A percentile compares a stretch with the other conserved stretches of the same genome.
phyloP scores from a whole-genome alignment of 2,797 vertebrate genomes.

The Natrix natrix region DNA sequence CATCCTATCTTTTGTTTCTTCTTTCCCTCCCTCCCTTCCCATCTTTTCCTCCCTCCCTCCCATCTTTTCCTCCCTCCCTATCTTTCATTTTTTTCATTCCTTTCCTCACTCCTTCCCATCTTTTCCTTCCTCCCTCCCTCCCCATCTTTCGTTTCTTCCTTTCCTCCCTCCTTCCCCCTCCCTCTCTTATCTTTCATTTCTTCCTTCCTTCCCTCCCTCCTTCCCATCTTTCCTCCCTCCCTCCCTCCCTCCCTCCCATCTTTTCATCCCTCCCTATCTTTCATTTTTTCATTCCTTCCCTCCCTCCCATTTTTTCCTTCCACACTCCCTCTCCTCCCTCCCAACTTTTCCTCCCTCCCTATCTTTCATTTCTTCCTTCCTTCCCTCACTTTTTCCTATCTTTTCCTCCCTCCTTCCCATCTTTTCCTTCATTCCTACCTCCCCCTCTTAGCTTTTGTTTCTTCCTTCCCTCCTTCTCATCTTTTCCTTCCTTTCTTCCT shows the following conservation, averaged over 20 bases:
- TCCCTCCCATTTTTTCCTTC: background rate
- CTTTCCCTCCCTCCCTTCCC: rapidly evolving
- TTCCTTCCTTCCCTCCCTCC: background rate
- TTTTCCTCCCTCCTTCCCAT: too few relatives aligned
- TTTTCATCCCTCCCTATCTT: too few relatives aligned
- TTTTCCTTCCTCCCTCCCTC: too few relatives aligned
- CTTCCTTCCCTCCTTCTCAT: background rate
- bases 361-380: background rate
- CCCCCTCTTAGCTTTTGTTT: too few relatives aligned
- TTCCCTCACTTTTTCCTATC: background rate
- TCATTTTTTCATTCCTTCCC: background rate
- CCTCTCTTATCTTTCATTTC: background rate
- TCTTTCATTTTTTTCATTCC: background rate
- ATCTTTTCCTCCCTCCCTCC: background rate
- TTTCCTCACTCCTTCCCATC: background rate
- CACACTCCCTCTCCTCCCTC: background rate
- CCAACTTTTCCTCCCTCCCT: background rate
- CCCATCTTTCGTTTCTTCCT: too few relatives aligned
- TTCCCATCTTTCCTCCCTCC: too few relatives aligned
- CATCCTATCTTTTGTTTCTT: too few relatives aligned
- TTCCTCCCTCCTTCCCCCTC: background rate
- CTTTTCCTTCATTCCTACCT: background rate
- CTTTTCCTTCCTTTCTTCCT: background rate
- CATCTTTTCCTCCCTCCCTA: background rate
- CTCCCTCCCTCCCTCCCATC: too few relatives aligned